Conservation (phyloP, 2,113 vertebrate species). For the Chaetodon auriga region DNA sequence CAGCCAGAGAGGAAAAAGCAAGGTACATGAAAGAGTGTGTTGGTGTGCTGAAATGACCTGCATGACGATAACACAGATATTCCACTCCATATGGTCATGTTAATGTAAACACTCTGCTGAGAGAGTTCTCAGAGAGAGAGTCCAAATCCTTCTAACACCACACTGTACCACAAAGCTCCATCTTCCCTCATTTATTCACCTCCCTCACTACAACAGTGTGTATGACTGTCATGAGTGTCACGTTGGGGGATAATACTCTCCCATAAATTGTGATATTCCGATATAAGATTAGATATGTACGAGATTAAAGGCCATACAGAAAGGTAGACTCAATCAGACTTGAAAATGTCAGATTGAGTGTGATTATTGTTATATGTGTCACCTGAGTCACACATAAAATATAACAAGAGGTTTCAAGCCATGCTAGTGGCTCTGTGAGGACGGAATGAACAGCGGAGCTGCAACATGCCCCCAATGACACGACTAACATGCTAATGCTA, state of each 20-base stretch:
- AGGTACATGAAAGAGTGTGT: not conserved
- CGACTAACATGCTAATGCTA: not conserved
- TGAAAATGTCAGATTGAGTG: not conserved
- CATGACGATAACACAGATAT: not conserved
- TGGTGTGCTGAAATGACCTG: not conserved
- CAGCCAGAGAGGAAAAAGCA: not conserved
- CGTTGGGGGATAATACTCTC: not conserved
- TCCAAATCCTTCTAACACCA: not conserved
- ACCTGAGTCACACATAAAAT: not conserved
- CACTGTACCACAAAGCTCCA: not conserved
- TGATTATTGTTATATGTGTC: not conserved
- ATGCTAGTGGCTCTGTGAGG: not conserved
- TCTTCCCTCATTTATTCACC: not conserved
- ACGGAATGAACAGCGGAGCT: not conserved
- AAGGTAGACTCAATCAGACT: not conserved
- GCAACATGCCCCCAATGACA: not conserved
- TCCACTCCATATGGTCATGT: not conserved
- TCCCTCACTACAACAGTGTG: not conserved
- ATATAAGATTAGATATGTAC: not conserved
- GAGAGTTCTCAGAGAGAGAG: not conserved
- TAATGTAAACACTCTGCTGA: not conserved
- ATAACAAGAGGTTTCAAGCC: not conserved
- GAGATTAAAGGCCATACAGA: not conserved
- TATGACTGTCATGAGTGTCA: not conserved
- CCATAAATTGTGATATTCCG: not conserved